A percentile compares a stretch with the other conserved stretches of the same genome.
phyloP scores from a whole-genome alignment of 2,888 invertebrate genomes.

The Thecocarcelia acutangulata region DNA sequence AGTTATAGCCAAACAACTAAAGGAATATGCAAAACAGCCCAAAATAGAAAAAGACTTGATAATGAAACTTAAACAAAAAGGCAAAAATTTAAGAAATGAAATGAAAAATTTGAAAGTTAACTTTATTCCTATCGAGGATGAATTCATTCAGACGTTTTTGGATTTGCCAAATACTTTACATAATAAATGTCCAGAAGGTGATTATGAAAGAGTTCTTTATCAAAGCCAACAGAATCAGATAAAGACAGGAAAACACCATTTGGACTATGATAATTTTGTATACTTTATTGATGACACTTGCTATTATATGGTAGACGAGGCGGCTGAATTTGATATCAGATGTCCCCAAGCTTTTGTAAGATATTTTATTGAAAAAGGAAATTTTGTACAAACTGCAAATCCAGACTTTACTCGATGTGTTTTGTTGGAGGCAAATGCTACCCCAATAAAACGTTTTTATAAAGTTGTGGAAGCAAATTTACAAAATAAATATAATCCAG shows the following conservation, averaged over 20 bases:
- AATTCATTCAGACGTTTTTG: conserved; percentile 85
- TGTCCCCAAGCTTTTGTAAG: conserved; percentile 76
- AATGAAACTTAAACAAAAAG: conserved; percentile 83
- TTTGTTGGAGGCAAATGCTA: conserved; percentile 87
- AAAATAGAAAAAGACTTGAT: conserved; percentile 71
- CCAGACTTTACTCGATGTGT: conserved; percentile 90
- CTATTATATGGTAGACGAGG: conserved; percentile 86
- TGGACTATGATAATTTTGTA: conserved; percentile 77
- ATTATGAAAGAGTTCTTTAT: conserved; percentile 75
- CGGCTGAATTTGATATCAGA: conserved; percentile 87
- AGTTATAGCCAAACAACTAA: conserved; percentile 82
- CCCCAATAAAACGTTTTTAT: conserved; percentile 84
- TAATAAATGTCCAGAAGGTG: conserved; percentile 83
- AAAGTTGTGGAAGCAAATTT: conserved; percentile 83
- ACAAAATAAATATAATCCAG: conserved; percentile 82
- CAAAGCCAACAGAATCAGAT: conserved; percentile 70
- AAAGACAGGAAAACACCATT: conserved; percentile 75
- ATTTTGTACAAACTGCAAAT: conserved; percentile 87
- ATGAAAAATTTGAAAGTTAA: conserved; percentile 85
- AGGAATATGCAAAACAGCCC: conserved; percentile 79
- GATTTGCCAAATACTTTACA: conserved; percentile 88
- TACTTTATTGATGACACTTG: conserved; percentile 82
- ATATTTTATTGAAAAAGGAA: conserved; percentile 80
- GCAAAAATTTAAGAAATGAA: conserved; percentile 84
- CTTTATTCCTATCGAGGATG: conserved; percentile 88